A percentile compares a stretch with the other conserved stretches of the same genome.
phyloP scores from a whole-genome alignment of 2,888 invertebrate species.

The Cataglyphis cursor region DNA sequence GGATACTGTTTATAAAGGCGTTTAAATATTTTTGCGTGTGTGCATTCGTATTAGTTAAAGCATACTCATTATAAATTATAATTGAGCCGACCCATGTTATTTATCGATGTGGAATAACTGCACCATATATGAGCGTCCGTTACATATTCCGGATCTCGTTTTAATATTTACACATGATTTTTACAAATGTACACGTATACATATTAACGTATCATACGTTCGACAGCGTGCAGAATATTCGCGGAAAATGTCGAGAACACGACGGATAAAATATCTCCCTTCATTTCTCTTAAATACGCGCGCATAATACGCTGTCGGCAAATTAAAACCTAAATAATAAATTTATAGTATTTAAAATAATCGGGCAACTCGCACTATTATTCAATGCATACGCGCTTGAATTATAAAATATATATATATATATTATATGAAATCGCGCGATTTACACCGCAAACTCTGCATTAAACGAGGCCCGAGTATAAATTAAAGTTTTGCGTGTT shows the following conservation, averaged over 20 bases:
- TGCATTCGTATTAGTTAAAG: slow-evolving; percentile 34
- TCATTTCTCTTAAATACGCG: slow-evolving; percentile 7
- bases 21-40: slow-evolving; percentile 29
- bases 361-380: background rate
- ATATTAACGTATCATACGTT: background rate
- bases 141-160: background rate
- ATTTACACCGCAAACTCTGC: background rate
- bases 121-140: background rate
- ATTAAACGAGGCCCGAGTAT: background rate
- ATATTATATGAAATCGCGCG: slow-evolving; percentile 24
- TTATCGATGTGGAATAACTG: slow-evolving; percentile 22
- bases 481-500: background rate
- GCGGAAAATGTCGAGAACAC: background rate
- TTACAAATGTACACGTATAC: background rate
- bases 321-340: slow-evolving; percentile 47
- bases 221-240: background rate
- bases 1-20: slow-evolving; percentile 1
- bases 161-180: slow-evolving; percentile 14
- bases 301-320: background rate
- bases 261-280: background rate
- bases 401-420: background rate
- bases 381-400: slow-evolving; percentile 7
- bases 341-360: slow-evolving; percentile 35
- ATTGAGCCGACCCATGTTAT: slow-evolving; percentile 23
- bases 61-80: slow-evolving; percentile 43